phyloP scores from a whole-genome alignment of 2,113 vertebrate species.

The Microcebus ravelobensis region DNA sequence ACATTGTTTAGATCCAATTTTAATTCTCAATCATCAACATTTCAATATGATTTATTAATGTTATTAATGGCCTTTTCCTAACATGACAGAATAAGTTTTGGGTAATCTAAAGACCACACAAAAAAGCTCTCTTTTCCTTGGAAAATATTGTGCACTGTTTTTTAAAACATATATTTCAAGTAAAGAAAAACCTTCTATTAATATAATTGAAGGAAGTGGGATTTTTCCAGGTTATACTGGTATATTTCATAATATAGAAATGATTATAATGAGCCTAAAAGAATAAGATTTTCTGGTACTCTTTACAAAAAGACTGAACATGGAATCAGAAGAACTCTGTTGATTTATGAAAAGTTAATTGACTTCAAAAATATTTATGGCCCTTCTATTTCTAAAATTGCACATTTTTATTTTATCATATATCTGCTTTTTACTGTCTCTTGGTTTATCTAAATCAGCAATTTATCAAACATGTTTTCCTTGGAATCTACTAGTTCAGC shows the following conservation, averaged over 20 bases:
- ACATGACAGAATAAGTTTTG: neutral
- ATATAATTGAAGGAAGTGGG: neutral
- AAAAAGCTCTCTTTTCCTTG: neutral
- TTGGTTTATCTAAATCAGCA: neutral
- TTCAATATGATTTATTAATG: neutral
- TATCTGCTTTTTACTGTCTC: neutral
- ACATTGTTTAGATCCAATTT: neutral
- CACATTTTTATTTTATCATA: neutral
- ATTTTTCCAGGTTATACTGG: neutral
- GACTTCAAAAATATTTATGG: neutral
- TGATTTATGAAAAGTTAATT: neutral
- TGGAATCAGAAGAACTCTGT: neutral
- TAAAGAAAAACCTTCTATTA: neutral
- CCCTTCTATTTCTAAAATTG: neutral
- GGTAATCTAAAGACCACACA: neutral
- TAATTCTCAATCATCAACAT: neutral
- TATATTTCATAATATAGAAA: neutral
- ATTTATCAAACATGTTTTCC: neutral
- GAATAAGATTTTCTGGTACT: neutral
- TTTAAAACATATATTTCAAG: neutral
- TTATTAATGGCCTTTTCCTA: neutral
- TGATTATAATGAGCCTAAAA: neutral
- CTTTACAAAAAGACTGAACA: neutral
- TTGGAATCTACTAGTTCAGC: neutral
- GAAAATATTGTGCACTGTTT: neutral